Evolutionary conservation across 2,888 invertebrate species (phyloP).

Genomic region (Drosophila helvetica): DNA sequence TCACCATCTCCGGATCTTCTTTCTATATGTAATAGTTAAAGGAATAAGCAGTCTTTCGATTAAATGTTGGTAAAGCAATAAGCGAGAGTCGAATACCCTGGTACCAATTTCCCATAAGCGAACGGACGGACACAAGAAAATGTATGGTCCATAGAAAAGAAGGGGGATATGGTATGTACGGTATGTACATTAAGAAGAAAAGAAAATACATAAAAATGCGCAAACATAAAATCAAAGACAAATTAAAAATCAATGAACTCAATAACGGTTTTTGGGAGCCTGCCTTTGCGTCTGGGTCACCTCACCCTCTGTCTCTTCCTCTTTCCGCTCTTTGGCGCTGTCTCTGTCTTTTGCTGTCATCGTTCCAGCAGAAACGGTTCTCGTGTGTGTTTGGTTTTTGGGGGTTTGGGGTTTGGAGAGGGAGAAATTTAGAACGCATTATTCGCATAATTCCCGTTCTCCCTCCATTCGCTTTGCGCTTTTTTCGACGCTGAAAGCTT

Average conservation of each 20-base stretch:
- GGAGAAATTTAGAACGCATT: constrained; percentile 15
- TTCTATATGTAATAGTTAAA: too few species aligned
- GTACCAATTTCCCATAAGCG: too few species aligned
- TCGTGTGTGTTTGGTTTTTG: constrained; percentile 14
- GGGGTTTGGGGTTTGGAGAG: neutral
- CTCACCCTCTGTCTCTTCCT: neutral
- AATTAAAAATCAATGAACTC: constrained; percentile 45
- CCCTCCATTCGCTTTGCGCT: constrained; percentile 13
- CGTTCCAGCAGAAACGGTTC: neutral
- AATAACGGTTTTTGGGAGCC: constrained; percentile 6
- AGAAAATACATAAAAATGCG: too few species aligned
- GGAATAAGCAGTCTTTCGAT: neutral
- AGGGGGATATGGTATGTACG: too few species aligned
- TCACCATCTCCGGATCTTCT: neutral
- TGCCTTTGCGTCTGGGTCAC: neutral
- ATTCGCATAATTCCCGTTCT: constrained; percentile 21
- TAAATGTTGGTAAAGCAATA: too few species aligned
- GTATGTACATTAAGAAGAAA: too few species aligned
- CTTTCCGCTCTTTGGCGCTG: neutral
- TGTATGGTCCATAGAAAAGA: too few species aligned
- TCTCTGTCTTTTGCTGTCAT: neutral
- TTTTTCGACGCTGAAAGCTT: constrained; percentile 25
- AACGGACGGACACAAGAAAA: too few species aligned
- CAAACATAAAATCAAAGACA: constrained; percentile 1
- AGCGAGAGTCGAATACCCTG: too few species aligned